These are phyloP conservation scores for Atethmia centrago DNA, from an alignment of 2,888 invertebrate genomes.

Conservation along the genomic window DNA sequence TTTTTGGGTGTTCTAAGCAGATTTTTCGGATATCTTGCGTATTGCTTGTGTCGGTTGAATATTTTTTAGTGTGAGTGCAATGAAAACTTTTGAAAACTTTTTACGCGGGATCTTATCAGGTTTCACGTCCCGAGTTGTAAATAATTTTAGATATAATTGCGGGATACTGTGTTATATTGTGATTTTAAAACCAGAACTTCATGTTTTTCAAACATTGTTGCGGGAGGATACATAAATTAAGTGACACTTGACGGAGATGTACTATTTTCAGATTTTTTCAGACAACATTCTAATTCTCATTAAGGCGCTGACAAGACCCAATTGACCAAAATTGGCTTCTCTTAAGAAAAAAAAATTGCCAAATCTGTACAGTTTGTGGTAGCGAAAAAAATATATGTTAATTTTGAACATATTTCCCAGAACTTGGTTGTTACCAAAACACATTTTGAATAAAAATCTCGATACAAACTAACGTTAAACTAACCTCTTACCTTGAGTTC, in stretches of 20 bases:
- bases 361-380: too few species aligned
- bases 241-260: background rate
- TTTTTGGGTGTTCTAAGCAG: constrained; percentile 16
- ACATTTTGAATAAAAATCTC: too few species aligned
- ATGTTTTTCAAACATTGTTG: background rate
- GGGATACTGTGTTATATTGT: background rate
- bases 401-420: too few species aligned
- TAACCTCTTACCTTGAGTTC: too few species aligned
- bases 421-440: too few species aligned
- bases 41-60: constrained; percentile 2
- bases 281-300: background rate
- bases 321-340: too few species aligned
- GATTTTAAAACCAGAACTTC: background rate
- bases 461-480: too few species aligned
- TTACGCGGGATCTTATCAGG: constrained; percentile 8
- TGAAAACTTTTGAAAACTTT: constrained; percentile 50
- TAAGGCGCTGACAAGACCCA: too few species aligned
- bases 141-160: background rate
- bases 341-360: too few species aligned
- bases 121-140: background rate
- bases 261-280: background rate
- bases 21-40: background rate
- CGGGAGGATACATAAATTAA: background rate
- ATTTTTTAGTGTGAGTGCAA: constrained; percentile 9
- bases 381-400: too few species aligned